A percentile compares a stretch with the other conserved stretches of the same genome.
These are phyloP conservation scores for Oppia nitens DNA, from an alignment of 1,140 invertebrate species.

Conservation along the genomic window DNA sequence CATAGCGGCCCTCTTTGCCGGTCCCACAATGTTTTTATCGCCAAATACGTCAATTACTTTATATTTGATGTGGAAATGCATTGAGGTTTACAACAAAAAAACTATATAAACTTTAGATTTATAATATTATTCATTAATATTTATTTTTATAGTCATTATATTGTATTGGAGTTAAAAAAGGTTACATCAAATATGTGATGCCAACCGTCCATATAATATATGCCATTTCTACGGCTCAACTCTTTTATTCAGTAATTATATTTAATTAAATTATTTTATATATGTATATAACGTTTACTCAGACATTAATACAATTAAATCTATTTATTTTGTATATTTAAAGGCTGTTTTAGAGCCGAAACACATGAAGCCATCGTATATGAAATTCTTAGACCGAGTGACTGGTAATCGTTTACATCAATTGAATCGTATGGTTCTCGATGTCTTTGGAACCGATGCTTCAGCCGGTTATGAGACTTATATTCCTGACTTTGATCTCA, in stretches of 20 bases:
- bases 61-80: conserved; percentile 21
- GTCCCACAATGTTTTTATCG: conserved; percentile 15
- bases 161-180: conserved; percentile 15
- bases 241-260: conserved; percentile 46
- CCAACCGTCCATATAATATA: conserved; percentile 50
- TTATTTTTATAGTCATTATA: conserved; percentile 15
- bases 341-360: conserved; percentile 54
- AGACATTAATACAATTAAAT: neutral
- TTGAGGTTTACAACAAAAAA: conserved; percentile 15
- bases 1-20: conserved; percentile 17
- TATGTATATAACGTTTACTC: neutral
- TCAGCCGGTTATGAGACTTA: conserved; percentile 20
- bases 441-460: conserved; percentile 22
- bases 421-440: conserved; percentile 22
- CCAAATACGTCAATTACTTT: conserved; percentile 18
- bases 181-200: conserved; percentile 29
- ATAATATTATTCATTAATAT: neutral
- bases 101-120: neutral
- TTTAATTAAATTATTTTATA: neutral
- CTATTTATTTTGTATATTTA: conserved; percentile 2
- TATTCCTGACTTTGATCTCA: conserved; percentile 19
- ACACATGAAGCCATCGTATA: conserved; percentile 59
- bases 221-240: conserved; percentile 52
- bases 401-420: conserved; percentile 44
- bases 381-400: conserved; percentile 55